Base-by-base conservation (phyloP, 2,888 invertebrate species). In the Phengaris arion region DNA sequence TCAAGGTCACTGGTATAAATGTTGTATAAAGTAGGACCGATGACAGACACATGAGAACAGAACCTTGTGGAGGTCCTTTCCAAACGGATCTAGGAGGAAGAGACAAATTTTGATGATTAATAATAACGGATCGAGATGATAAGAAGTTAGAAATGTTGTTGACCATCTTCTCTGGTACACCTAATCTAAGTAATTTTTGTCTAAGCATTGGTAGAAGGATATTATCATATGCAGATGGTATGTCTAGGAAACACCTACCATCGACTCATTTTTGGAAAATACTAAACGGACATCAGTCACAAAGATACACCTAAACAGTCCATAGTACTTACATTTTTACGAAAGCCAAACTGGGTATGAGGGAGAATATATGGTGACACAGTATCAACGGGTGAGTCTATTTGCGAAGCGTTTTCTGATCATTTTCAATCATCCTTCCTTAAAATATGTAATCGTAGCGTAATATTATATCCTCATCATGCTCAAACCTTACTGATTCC, bases 181-280 rank as follows among this genome's bases (percentile, higher is more conserved):
- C 22, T 22, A 22, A 22, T 22, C 0, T 22, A 22, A 22, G 22
- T 46, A 68, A 45, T 68, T 68, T 46, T n/a, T 68, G 68, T 13
- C 68, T 68, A 6, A 68, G 13, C 3, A 68, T 13, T 4, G 68
- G 68, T 2, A 46, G 46, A 10, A 68, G 46, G 12, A 68, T 46
- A 45, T 68, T 68, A 7, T 68, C 68, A 68, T 68, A 68, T 9
- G 68, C 68, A 13, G 68, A 68, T 68, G 35, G 10, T 12, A 68
- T 45, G 9, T 68, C 8, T 10, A 45, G 35, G 12, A 68, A 45
- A 45, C 68, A 9, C 68, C 68, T 10, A 68, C 35, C 8, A 45
- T 3, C 9, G 68, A 35, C 9, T 68, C 68, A 45, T 22, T 15
- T 45, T 68, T 68, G 9, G 68, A 10, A 13, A 68, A 68, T 8